Evolutionary conservation across 1,140 invertebrate species (phyloP), one percentile per base, ranked within the genome.

Genomic region (Helicoverpa armigera): DNA sequence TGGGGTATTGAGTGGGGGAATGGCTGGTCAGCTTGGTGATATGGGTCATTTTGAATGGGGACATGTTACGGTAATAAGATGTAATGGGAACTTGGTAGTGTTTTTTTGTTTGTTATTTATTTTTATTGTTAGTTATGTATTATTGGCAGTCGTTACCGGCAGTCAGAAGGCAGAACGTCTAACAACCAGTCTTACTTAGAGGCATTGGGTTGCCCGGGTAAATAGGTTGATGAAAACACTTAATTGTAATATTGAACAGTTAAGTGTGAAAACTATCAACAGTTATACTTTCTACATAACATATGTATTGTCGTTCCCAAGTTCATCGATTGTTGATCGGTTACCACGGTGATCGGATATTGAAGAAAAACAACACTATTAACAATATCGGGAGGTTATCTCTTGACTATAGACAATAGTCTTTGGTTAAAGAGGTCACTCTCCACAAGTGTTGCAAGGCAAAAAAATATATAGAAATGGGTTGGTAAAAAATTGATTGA

Each of bases 301-400:
- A 18, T 58, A n/a, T n/a, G n/a, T n/a, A 13, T 23, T 61, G 23
- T 61, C 31, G 29, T 72, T 13, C 31, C 1, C n/a, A 50, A 31
- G 23, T 16, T 31, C 9, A 72, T 70, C 5, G 50, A 72, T 72
- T 72, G 69, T 72, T 50, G 35, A 29, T 53, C 10, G 12, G 23
- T 72, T 72, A 51, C 65, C 69, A 72, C 69, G 69, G 5, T 54
- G 50, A 53, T 72, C 50, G 29, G 13, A 54, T 48, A 53, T 72
- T 67, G 35, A 50, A 67, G 65, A 72, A 72, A 72, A 72, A 72
- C 50, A 16, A 43, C 35, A 7, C 35, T 43, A 43, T 43, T 43
- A 43, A 9, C 35, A 43, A 9, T 48, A 48, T 50, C 18, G 65
- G 23, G 5, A 23, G 54, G 31, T 74, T n/a, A 73, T 23, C 54